Evolutionary conservation across 1,140 invertebrate species (phyloP).

Genomic region (Arion vulgaris): DNA sequence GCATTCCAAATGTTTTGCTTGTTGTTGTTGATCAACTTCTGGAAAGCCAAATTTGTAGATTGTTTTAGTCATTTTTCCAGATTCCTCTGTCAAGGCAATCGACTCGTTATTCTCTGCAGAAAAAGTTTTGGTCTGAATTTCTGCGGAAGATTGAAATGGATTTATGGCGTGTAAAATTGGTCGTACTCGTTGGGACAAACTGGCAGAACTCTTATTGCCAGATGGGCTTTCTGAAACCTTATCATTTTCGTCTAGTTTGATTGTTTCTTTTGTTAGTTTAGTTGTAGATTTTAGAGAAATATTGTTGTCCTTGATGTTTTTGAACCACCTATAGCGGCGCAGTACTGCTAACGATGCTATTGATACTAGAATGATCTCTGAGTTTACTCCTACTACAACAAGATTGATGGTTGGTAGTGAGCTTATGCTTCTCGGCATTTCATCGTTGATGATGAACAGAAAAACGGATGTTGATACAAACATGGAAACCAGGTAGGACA

Average conservation of each 20-base stretch:
- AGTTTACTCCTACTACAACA: not conserved
- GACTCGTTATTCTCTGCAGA: not conserved
- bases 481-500: constrained; percentile 47
- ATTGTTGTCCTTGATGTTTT: not conserved
- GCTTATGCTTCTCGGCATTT: constrained; percentile 1
- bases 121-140: not conserved
- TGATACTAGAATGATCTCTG: not conserved
- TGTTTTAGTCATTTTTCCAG: not conserved
- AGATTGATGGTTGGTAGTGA: not conserved
- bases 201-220: not conserved
- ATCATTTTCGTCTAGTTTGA: not conserved
- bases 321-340: not conserved
- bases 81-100: not conserved
- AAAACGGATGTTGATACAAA: constrained; percentile 46
- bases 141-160: not conserved
- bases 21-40: not conserved
- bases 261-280: not conserved
- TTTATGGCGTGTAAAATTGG: not conserved
- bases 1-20: not conserved
- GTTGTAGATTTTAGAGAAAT: not conserved
- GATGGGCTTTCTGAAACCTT: not conserved
- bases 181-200: not conserved
- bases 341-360: not conserved
- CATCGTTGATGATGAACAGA: constrained; percentile 63
- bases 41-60: not conserved